phyloP scores from a whole-genome alignment of 2,113 vertebrate genomes.

The Micronycteris hirsuta region DNA sequence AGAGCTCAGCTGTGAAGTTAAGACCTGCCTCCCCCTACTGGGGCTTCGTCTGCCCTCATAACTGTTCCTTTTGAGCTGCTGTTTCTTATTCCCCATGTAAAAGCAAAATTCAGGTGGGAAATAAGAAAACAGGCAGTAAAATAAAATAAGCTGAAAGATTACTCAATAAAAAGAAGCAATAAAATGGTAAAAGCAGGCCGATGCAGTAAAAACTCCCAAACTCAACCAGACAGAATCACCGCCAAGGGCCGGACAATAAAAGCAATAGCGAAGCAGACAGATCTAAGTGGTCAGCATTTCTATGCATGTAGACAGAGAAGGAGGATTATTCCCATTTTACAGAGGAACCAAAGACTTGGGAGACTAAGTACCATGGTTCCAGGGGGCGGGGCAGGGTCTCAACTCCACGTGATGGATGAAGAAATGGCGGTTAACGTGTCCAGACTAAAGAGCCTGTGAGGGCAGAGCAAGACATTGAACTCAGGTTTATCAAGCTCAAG shows the following conservation, averaged over 20 bases:
- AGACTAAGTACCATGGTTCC: background rate
- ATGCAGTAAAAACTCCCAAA: slow-evolving; percentile 24
- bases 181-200: slow-evolving; percentile 39
- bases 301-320: background rate
- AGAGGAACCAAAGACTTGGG: background rate
- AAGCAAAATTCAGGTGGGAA: slow-evolving; percentile 51
- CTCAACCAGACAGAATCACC: slow-evolving; percentile 29
- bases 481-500: background rate
- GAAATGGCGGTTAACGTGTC: background rate
- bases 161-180: slow-evolving; percentile 60
- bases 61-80: background rate
- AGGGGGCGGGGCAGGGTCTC: background rate
- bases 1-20: background rate
- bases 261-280: background rate
- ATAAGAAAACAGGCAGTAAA: slow-evolving; percentile 63
- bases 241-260: slow-evolving; percentile 44
- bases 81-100: slow-evolving; percentile 27
- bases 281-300: background rate
- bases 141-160: slow-evolving; percentile 59
- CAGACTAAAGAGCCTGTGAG: background rate
- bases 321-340: background rate
- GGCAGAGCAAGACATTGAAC: background rate
- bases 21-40: fast-evolving
- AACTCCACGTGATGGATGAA: background rate
- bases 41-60: background rate